Evolutionary conservation across 2,113 vertebrate species (phyloP).

Genomic region (Coturnix japonica): DNA sequence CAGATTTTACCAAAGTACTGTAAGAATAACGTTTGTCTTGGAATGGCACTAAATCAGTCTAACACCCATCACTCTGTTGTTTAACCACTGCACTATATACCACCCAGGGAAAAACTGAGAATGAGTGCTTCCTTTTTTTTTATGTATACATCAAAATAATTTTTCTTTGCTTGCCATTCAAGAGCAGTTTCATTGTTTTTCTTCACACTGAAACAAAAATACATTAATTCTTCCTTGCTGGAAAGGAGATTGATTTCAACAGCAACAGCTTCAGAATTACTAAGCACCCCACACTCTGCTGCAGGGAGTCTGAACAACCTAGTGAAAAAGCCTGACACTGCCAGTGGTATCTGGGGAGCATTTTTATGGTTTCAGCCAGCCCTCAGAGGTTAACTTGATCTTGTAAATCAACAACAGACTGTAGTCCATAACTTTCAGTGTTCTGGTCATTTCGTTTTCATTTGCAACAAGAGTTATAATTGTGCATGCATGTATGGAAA

Average conservation of each 20-base stretch:
- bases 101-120: conserved; percentile 1
- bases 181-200: not conserved
- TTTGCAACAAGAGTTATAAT: not conserved
- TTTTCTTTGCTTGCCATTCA: conserved; percentile 40
- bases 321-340: not conserved
- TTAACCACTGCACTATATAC: not conserved
- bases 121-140: not conserved
- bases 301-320: rapidly evolving
- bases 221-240: not conserved
- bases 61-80: not conserved
- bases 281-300: rapidly evolving
- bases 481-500: not conserved
- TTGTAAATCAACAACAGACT: not conserved
- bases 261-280: not conserved
- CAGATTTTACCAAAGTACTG: not conserved
- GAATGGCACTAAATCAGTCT: conserved; percentile 23
- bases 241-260: conserved; percentile 13
- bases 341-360: rapidly evolving
- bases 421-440: not conserved
- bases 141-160: not conserved
- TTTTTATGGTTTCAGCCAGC: not conserved
- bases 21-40: conserved; percentile 13
- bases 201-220: not conserved
- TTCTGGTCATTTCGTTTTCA: not conserved
- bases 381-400: not conserved